Conservation (phyloP, 2,888 invertebrate species). For the Ischnus inquisitorius region DNA sequence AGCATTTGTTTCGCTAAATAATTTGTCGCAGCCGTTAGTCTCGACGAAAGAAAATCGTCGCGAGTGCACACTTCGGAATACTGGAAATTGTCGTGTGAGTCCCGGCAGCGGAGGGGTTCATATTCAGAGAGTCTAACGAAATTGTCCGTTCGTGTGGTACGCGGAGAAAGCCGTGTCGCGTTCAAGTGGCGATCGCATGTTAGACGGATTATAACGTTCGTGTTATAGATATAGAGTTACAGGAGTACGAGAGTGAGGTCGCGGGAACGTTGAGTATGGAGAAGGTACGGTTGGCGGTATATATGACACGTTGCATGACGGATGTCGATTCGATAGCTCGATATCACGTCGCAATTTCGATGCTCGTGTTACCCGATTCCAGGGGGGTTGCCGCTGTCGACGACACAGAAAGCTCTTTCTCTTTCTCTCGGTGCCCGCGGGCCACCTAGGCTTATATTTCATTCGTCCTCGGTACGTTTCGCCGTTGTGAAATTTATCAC, state of each 20-base stretch:
- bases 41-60: conserved; percentile 19
- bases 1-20: neutral
- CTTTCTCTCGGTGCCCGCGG: neutral
- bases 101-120: neutral
- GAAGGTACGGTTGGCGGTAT: conserved; percentile 71
- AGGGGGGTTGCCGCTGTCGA: conserved; percentile 20
- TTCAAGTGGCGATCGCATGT: conserved; percentile 83
- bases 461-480: conserved; percentile 11
- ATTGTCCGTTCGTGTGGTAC: conserved; percentile 67
- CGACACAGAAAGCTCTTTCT: conserved; percentile 1
- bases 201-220: conserved; percentile 81
- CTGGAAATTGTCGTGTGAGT: conserved; percentile 26
- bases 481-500: conserved; percentile 45
- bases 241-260: conserved; percentile 41
- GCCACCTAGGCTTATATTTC: conserved; percentile 30
- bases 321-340: conserved; percentile 83
- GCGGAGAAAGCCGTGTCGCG: conserved; percentile 76
- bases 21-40: neutral
- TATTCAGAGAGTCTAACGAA: conserved; percentile 51
- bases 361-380: conserved; percentile 68
- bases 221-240: conserved; percentile 80
- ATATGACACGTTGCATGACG: conserved; percentile 80
- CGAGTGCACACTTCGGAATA: conserved; percentile 16
- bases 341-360: conserved; percentile 81
- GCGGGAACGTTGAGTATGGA: conserved; percentile 20